phyloP scores from a whole-genome alignment of 2,888 invertebrate genomes.

The Cordilura impudica region DNA sequence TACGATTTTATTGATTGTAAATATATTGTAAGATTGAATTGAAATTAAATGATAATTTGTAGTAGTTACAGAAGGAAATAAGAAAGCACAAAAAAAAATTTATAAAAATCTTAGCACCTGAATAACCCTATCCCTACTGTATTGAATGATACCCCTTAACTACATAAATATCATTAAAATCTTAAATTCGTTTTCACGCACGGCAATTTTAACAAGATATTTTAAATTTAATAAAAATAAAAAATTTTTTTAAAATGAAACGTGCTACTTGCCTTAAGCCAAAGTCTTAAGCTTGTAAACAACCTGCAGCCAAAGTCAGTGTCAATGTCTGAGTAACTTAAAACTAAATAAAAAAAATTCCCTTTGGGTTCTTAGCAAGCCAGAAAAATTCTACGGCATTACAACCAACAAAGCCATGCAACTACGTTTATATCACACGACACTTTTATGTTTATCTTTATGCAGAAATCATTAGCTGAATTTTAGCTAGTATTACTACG shows the following conservation, averaged over 20 bases:
- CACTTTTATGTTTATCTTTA: slow-evolving; percentile 55
- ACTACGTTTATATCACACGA: slow-evolving; percentile 27
- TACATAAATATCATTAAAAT: too few relatives aligned
- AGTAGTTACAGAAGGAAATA: not conserved
- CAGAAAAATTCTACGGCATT: not conserved
- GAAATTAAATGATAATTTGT: slow-evolving; percentile 32
- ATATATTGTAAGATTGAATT: slow-evolving; percentile 52
- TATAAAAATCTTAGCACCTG: not conserved
- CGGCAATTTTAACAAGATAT: not conserved
- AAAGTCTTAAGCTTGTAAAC: slow-evolving; percentile 15
- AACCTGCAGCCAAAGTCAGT: slow-evolving; percentile 49
- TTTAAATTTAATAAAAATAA: slow-evolving; percentile 1
- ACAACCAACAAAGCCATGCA: not conserved
- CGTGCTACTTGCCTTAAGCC: slow-evolving; percentile 4
- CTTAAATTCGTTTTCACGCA: too few relatives aligned
- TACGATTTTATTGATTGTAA: slow-evolving; percentile 36
- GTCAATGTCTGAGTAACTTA: slow-evolving; percentile 48
- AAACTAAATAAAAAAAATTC: slow-evolving; percentile 6
- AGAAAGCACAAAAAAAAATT: not conserved
- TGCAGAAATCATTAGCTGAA: slow-evolving; percentile 59
- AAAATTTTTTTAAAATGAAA: not conserved
- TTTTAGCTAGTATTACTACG: slow-evolving; percentile 37
- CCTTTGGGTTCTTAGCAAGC: slow-evolving; percentile 1
- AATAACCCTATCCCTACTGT: not conserved
- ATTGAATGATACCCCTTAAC: too few relatives aligned